These are phyloP conservation scores for Catharus fuscescens DNA, from an alignment of 2,113 vertebrate genomes.

Conservation along the genomic window DNA sequence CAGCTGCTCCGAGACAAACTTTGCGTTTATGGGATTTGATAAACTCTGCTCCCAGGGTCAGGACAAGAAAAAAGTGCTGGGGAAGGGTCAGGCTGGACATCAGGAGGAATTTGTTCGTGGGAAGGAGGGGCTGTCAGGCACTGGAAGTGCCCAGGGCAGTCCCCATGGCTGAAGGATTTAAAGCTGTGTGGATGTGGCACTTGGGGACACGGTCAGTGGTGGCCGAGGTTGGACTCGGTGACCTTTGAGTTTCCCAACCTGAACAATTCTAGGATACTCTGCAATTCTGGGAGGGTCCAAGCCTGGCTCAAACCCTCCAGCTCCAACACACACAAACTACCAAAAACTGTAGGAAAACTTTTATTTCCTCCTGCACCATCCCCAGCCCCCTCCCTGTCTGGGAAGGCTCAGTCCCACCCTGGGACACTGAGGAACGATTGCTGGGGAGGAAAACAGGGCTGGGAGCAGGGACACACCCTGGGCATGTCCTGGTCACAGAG, in stretches of 20 bases:
- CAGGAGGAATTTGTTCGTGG: background rate
- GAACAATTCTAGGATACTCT: background rate
- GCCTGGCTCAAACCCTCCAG: rapidly evolving
- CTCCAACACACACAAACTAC: background rate
- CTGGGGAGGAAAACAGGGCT: background rate
- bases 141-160: background rate
- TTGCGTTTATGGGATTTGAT: rapidly evolving
- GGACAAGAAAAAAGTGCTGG: rapidly evolving
- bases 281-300: background rate
- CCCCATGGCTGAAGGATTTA: background rate
- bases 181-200: background rate
- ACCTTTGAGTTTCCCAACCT: background rate
- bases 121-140: background rate
- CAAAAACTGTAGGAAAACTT: conserved; percentile 3
- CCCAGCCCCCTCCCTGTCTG: rapidly evolving
- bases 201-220: background rate
- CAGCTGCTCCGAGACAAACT: background rate
- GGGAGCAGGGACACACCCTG: background rate
- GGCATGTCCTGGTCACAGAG: background rate
- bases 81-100: background rate
- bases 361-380: background rate
- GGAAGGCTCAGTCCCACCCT: background rate
- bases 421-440: rapidly evolving
- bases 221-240: background rate
- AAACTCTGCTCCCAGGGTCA: background rate